These are phyloP conservation scores for Macrobrachium rosenbergii DNA, from an alignment of 1,140 invertebrate species.

Conservation along the genomic window DNA sequence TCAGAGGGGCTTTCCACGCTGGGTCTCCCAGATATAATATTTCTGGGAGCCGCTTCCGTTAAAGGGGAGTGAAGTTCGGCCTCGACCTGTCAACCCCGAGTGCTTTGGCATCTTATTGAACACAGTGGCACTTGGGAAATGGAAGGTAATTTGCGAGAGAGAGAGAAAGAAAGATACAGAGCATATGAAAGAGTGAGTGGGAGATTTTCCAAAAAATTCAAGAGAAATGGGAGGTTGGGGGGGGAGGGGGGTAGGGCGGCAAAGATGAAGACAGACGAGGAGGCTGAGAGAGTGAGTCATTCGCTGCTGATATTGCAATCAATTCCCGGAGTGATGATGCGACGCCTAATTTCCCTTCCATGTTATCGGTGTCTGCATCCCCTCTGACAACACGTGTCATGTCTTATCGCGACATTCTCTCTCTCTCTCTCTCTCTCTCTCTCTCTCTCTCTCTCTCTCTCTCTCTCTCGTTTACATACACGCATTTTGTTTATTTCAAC, in stretches of 20 bases:
- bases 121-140: too few species aligned
- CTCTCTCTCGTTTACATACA: not conserved
- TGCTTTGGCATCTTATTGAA: too few species aligned
- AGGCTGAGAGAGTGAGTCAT: not conserved
- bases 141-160: not conserved
- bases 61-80: too few species aligned
- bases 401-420: not conserved
- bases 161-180: not conserved
- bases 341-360: not conserved
- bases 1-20: too few species aligned
- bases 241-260: not conserved
- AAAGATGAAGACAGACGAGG: not conserved
- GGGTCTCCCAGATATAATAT: too few species aligned
- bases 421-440: conserved; percentile 2
- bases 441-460: not conserved
- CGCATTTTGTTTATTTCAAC: not conserved
- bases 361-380: not conserved
- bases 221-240: too few species aligned
- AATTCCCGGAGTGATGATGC: not conserved
- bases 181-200: not conserved
- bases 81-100: too few species aligned
- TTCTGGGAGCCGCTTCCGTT: too few species aligned
- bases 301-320: too few species aligned
- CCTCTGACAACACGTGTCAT: not conserved
- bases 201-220: not conserved